These are phyloP conservation scores for Diglossa cyanea DNA, from an alignment of 2,797 vertebrate species.

Conservation along the genomic window DNA sequence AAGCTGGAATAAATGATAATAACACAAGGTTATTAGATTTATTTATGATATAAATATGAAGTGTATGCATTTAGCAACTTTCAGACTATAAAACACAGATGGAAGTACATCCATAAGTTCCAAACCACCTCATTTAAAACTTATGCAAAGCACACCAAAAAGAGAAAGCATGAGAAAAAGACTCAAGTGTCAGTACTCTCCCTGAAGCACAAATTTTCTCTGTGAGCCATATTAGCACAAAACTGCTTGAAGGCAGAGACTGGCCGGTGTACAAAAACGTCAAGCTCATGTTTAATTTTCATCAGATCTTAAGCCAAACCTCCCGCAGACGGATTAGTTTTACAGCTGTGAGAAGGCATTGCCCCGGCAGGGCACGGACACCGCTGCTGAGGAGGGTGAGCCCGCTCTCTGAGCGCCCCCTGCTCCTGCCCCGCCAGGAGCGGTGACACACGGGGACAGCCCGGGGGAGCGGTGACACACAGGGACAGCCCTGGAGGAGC, in stretches of 20 bases:
- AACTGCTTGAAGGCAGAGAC: not conserved
- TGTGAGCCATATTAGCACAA: not conserved
- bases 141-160: not conserved
- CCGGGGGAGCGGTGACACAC: too few relatives aligned
- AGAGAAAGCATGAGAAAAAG: not conserved
- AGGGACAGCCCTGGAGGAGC: too few relatives aligned
- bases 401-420: not conserved
- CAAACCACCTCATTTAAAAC: constrained; percentile 9
- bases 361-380: not conserved
- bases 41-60: constrained; percentile 14
- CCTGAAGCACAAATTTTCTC: not conserved
- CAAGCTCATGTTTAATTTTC: not conserved
- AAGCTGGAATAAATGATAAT: constrained; percentile 48
- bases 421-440: not conserved
- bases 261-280: not conserved
- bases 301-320: not conserved
- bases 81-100: constrained; percentile 49
- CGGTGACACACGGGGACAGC: fast-evolving
- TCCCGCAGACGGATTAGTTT: not conserved
- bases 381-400: fast-evolving
- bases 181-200: not conserved
- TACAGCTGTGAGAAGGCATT: not conserved
- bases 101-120: not conserved
- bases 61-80: constrained; percentile 4
- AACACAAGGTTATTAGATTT: constrained; percentile 37